phyloP scores from a whole-genome alignment of 1,140 invertebrate genomes.

The Apis mellifera region Amel_HAv3.1 CM009946.2:1495001-1495500 shows the following conservation, averaged over 20 bases:
- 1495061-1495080: neutral
- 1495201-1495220: constrained; percentile 12
- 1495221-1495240: constrained; percentile 24
- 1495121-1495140: constrained; percentile 43
- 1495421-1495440: constrained; percentile 22
- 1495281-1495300: constrained; percentile 18
- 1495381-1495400: constrained; percentile 37
- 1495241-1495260: constrained; percentile 60
- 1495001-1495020: constrained; percentile 33
- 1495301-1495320: constrained; percentile 33
- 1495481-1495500: constrained; percentile 31
- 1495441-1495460: constrained; percentile 23
- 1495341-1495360: constrained; percentile 27
- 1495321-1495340: constrained; percentile 31
- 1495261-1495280: constrained; percentile 52
- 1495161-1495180: neutral
- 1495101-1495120: constrained; percentile 22
- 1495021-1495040: constrained; percentile 17
- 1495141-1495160: constrained; percentile 14
- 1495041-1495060: constrained; percentile 15
- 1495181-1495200: constrained; percentile 19
- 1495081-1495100: constrained; percentile 4
- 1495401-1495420: constrained; percentile 33
- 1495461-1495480: constrained; percentile 14
- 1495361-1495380: constrained; percentile 30